phyloP scores from a whole-genome alignment of 2,888 invertebrate genomes.

The Acronicta psi region DNA sequence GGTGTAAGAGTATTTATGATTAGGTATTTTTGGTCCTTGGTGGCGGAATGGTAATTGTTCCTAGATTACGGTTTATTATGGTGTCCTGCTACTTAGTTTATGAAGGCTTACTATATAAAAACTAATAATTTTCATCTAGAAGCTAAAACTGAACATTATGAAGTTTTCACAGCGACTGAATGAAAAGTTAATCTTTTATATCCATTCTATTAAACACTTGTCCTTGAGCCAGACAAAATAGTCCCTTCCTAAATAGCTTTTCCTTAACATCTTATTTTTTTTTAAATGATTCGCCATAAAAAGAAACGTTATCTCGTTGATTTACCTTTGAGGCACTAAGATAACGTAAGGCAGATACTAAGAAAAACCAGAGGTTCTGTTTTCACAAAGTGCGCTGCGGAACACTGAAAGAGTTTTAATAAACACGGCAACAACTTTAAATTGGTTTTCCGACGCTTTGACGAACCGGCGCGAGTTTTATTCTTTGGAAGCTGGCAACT shows the following conservation, averaged over 20 bases:
- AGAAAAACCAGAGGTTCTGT: constrained; percentile 4
- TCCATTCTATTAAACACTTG: no score
- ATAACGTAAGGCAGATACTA: background rate
- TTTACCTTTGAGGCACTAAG: background rate
- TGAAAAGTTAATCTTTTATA: no score
- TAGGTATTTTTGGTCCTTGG: background rate
- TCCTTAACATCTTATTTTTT: background rate
- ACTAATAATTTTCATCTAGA: no score
- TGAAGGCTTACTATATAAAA: no score
- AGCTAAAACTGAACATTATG: no score
- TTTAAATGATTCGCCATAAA: background rate
- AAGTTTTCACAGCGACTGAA: no score
- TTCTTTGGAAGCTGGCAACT: constrained; percentile 33
- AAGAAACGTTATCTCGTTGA: background rate
- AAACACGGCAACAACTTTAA: constrained; percentile 51
- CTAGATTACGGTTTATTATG: no score
- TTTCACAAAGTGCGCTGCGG: constrained; percentile 12
- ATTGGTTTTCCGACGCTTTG: constrained; percentile 52
- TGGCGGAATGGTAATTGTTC: background rate
- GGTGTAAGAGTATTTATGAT: background rate
- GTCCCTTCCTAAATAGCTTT: no score
- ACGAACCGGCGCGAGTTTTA: constrained; percentile 41
- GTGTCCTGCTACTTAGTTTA: no score
- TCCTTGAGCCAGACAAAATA: no score
- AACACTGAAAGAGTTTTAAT: constrained; percentile 47